Evolutionary conservation across 2,113 vertebrate species (phyloP).

Genomic region (Etheostoma spectabile): DNA sequence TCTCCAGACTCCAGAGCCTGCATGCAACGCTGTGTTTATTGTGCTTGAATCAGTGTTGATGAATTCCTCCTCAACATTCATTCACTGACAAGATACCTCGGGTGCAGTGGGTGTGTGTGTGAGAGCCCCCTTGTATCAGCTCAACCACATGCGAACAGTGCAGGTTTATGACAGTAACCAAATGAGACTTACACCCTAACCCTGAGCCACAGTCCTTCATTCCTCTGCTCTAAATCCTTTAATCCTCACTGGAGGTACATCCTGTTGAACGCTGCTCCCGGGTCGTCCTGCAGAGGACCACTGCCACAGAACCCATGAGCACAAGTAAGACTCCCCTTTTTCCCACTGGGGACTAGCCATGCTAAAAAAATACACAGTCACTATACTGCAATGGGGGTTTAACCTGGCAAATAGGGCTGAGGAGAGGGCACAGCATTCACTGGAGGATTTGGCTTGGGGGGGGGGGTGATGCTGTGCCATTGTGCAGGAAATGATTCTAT

Average conservation of each 20-base stretch:
- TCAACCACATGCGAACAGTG: conserved; percentile 19
- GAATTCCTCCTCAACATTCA: conserved; percentile 14
- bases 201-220: conserved; percentile 23
- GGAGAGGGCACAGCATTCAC: conserved; percentile 1
- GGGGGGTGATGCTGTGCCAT: conserved; percentile 28
- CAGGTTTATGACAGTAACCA: conserved; percentile 31
- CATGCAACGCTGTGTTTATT: neutral
- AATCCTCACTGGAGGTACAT: conserved; percentile 33
- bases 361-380: conserved; percentile 17
- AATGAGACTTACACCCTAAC: conserved; percentile 36
- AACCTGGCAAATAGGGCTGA: conserved; percentile 20
- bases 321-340: conserved; percentile 8
- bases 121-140: conserved; percentile 8
- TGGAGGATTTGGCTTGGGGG: conserved; percentile 22
- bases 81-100: conserved; percentile 6
- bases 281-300: neutral
- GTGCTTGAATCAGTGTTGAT: conserved; percentile 5
- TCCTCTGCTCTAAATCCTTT: conserved; percentile 32
- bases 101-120: conserved; percentile 34
- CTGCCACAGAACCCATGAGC: neutral
- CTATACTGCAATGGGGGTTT: conserved; percentile 9
- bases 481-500: conserved; percentile 41
- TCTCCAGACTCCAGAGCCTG: neutral
- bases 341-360: neutral
- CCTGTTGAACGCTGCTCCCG: neutral